Base-by-base conservation (phyloP, 1,140 invertebrate genomes). In the Drosophila mayri region DNA sequence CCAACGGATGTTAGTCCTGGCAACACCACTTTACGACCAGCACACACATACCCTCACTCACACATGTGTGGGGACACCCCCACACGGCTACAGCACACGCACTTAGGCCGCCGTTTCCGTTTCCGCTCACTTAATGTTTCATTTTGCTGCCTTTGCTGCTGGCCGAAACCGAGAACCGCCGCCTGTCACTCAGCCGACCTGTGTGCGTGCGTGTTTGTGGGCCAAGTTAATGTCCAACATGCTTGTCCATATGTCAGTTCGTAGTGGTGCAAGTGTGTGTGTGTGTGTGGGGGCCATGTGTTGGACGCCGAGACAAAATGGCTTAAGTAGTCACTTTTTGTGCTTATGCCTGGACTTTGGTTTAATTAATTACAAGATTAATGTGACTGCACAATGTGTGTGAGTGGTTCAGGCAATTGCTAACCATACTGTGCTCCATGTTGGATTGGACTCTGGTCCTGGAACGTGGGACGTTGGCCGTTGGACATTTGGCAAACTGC, bases 291-390 rank as follows among this genome's bases (percentile, higher is more conserved):
- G 54, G 76, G 80, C 85, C 80, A 90, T 90, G 85, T 90, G 85
- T 83, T 79, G 68, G 85, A 78, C 81, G 83, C 76, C 66, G 66
- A 81, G 85, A 74, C 85, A 81, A 88, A 88, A 88, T 88, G 85
- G 85, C 85, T 88, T 88, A 90, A 88, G 85, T 90, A 88, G 85
- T 88, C 85, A 88, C 77, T 90, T 90, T 90, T 88, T 84, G 85
- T 88, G 85, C 85, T 88, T 88, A 88, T 84, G 85, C 84, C 73
- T 70, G 85, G 85, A 88, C 81, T 88, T 88, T 90, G 85, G 81
- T 90, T 88, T 90, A 88, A 88, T 88, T 88, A 88, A 88, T 88
- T 88, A 90, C 85, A 83, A 88, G 85, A 88, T 88, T 88, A 88
- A 88, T 90, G 85, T 64, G 70, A 74, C 72, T 78, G 68, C 47